A percentile compares a stretch with the other conserved stretches of the same genome.
Conservation (phyloP, 1,140 invertebrate species). For the Drosophila auraria region DNA sequence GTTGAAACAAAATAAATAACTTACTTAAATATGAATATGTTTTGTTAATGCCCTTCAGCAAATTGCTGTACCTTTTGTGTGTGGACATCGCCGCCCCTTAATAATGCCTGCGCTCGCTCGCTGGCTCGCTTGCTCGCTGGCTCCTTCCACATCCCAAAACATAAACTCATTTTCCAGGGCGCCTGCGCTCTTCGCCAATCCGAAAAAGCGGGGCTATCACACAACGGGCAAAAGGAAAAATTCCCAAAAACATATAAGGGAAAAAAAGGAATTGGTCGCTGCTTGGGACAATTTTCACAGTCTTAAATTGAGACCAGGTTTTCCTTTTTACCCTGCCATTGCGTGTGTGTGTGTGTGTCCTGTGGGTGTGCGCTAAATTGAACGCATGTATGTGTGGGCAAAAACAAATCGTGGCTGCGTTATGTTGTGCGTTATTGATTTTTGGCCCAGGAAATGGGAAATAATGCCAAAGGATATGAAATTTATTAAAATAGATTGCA, state of each 20-base stretch:
- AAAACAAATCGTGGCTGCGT: constrained; percentile 62
- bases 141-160: constrained; percentile 25
- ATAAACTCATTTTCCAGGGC: constrained; percentile 39
- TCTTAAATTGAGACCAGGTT: constrained; percentile 47
- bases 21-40: constrained; percentile 50
- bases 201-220: constrained; percentile 11
- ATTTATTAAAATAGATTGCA: constrained; percentile 78
- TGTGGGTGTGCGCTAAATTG: constrained; percentile 27
- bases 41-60: constrained; percentile 44
- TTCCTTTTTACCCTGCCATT: constrained; percentile 11
- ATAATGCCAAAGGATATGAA: constrained; percentile 72
- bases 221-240: constrained; percentile 8
- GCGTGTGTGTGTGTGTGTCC: constrained; percentile 3
- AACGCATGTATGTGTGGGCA: constrained; percentile 43
- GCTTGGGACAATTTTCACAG: constrained; percentile 41
- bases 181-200: constrained; percentile 26
- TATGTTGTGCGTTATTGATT: constrained; percentile 73
- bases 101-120: constrained; percentile 13
- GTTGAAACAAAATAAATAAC: constrained; percentile 47
- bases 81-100: constrained; percentile 25
- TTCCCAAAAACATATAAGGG: constrained; percentile 24
- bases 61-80: constrained; percentile 58
- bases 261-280: constrained; percentile 31
- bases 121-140: background rate
- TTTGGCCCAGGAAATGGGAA: constrained; percentile 57